phyloP scores from a whole-genome alignment of 2,113 vertebrate species.

The Oncorhynchus mykiss region DNA sequence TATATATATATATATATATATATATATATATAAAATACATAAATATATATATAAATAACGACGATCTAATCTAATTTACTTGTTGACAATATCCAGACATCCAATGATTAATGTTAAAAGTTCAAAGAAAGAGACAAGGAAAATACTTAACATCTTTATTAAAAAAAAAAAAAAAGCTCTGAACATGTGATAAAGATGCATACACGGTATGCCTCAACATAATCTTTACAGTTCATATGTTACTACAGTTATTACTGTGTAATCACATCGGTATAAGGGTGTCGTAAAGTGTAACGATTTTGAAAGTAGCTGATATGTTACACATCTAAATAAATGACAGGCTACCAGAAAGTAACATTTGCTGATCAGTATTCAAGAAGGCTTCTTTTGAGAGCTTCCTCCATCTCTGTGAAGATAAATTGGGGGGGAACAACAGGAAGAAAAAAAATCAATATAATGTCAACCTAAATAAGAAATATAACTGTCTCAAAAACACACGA shows the following conservation, averaged over 20 bases:
- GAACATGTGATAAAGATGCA: no score
- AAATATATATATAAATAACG: no score
- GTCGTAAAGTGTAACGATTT: no score
- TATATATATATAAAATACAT: no score
- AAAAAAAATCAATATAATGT: background rate
- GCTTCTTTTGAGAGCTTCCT: constrained; percentile 89
- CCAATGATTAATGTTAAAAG: background rate
- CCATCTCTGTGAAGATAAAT: constrained; percentile 76
- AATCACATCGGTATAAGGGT: no score
- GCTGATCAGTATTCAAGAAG: constrained; percentile 83
- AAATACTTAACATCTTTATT: background rate
- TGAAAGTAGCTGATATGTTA: background rate
- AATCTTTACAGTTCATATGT: no score
- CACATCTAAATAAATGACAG: background rate
- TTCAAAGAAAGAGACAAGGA: background rate
- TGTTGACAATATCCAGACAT: no score
- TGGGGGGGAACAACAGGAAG: background rate
- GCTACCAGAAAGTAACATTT: background rate
- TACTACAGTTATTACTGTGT: no score
- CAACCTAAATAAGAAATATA: background rate
- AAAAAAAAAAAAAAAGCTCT: no score
- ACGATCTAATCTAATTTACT: no score
- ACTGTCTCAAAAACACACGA: background rate
- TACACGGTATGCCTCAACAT: no score
- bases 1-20: no score